A percentile compares a stretch with the other conserved stretches of the same genome.
Conservation (phyloP, 2,888 invertebrate genomes). For the Tinea pellionella region DNA sequence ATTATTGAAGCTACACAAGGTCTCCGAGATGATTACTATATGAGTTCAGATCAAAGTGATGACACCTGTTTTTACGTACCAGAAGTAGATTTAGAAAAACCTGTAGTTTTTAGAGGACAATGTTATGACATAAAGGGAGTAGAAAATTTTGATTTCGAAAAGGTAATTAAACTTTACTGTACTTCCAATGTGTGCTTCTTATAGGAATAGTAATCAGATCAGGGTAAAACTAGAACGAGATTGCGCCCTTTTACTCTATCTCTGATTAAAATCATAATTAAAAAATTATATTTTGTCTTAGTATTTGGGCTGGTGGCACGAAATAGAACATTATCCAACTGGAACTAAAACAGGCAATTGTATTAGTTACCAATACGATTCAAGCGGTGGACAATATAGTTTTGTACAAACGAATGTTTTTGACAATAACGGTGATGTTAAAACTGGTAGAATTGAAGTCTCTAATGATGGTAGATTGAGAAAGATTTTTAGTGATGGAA, state of each 20-base stretch:
- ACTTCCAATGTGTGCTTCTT: no score
- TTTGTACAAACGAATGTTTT: slow-evolving; percentile 37
- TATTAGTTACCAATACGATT: slow-evolving; percentile 33
- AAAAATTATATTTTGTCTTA: no score
- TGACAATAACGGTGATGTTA: slow-evolving; percentile 24
- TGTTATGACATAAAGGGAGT: slow-evolving; percentile 32
- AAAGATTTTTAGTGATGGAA: slow-evolving; percentile 27
- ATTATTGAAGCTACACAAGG: slow-evolving; percentile 38
- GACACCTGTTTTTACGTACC: slow-evolving; percentile 52
- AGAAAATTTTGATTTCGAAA: slow-evolving; percentile 31
- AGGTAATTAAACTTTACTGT: slow-evolving; percentile 23
- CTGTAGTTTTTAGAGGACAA: slow-evolving; percentile 41
- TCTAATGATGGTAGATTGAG: slow-evolving; percentile 31
- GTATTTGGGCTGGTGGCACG: slow-evolving; percentile 55
- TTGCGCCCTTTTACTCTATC: no score
- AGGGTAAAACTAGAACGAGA: no score
- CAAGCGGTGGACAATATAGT: slow-evolving; percentile 24
- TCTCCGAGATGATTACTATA: slow-evolving; percentile 36
- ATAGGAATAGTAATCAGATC: slow-evolving; percentile 17
- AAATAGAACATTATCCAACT: slow-evolving; percentile 42
- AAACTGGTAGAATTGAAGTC: slow-evolving; percentile 28
- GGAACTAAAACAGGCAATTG: slow-evolving; percentile 33
- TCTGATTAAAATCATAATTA: no score
- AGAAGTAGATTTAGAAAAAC: slow-evolving; percentile 25
- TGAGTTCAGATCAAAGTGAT: slow-evolving; percentile 35